Base-by-base conservation (phyloP, 2,113 vertebrate genomes). In the Psilopsiagon aurifrons region DNA sequence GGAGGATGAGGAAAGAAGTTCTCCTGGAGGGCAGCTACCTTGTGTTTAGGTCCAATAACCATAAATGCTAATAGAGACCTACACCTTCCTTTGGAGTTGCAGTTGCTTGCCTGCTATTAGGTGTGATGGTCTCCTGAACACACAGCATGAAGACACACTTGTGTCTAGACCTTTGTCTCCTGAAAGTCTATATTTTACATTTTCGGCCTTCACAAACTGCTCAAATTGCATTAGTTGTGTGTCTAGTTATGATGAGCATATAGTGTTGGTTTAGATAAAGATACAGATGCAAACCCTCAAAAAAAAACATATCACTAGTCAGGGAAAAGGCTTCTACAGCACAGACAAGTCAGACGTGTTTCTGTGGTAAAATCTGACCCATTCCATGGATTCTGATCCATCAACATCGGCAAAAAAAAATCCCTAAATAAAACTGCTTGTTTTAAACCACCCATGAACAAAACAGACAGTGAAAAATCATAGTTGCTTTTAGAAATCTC, bases 111-210 rank as follows among this genome's bases (percentile, higher is more conserved):
- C 20, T 46, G 33, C 29, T 39, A 2, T 22, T 39, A 83, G n/a
- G 25, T 44, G 49, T 24, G 63, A 66, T 47, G 10, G 20, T 70
- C 14, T 60, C 44, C 24, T 24, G n/a, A 0, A 3, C 1, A 3
- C 17, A 13, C 12, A 37, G 33, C 59, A 62, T 22, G 22, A 28
- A 29, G 28, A 47, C 35, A 37, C 0, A 0, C 19, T 60, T 18
- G 1, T 0, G 0, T 60, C 68, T 31, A 28, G 41, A 27, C 28
- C 25, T 28, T 8, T 37, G n/a, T 13, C 46, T 80, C 47, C 17
- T 43, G 28, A 51, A 66, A 27, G 17, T 10, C 51, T 33, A 7
- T 17, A 57, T 37, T 88, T 77, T 25, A 37, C 18, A 52, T 55
- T 67, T 88, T 71, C 41, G 70, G 28, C 51, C n/a, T 81, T 55